These are phyloP conservation scores for Mastigias papua DNA, from an alignment of 30 jellyfish, hydroid and myxozoan species.

Conservation along the genomic window DNA sequence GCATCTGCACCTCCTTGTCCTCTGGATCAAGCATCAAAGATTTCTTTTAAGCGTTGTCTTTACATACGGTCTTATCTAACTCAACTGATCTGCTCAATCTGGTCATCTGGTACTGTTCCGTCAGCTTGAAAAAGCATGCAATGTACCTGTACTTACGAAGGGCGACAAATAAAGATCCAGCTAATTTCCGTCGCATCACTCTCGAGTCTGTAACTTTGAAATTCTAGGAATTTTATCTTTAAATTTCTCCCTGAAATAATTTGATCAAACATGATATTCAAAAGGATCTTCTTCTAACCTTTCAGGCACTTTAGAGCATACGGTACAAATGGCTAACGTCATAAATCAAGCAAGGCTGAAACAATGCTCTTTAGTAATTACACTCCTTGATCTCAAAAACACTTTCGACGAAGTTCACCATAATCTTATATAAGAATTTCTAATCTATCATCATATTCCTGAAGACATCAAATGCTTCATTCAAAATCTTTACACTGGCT, in stretches of 20 bases:
- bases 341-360: conserved; percentile 1
- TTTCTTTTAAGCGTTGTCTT: too few species aligned
- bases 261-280: conserved; percentile 11
- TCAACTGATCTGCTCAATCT: neutral
- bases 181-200: conserved; percentile 34
- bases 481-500: neutral
- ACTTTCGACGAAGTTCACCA: conserved; percentile 12
- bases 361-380: too few species aligned
- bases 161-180: conserved; percentile 7
- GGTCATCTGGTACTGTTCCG: too few species aligned
- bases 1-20: too few species aligned
- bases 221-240: too few species aligned
- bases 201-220: conserved; percentile 26
- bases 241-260: conserved; percentile 9
- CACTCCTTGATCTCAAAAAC: conserved; percentile 33
- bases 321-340: too few species aligned
- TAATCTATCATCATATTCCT: conserved; percentile 21
- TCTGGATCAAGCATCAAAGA: too few species aligned
- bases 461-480: neutral
- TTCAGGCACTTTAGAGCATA: too few species aligned
- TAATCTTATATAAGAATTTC: neutral
- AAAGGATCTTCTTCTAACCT: too few species aligned
- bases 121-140: conserved; percentile 46
- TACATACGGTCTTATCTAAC: neutral
- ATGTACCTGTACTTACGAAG: conserved; percentile 17